Evolutionary conservation across 2,888 invertebrate species (phyloP).

Genomic region (Corbicula japonica): DNA sequence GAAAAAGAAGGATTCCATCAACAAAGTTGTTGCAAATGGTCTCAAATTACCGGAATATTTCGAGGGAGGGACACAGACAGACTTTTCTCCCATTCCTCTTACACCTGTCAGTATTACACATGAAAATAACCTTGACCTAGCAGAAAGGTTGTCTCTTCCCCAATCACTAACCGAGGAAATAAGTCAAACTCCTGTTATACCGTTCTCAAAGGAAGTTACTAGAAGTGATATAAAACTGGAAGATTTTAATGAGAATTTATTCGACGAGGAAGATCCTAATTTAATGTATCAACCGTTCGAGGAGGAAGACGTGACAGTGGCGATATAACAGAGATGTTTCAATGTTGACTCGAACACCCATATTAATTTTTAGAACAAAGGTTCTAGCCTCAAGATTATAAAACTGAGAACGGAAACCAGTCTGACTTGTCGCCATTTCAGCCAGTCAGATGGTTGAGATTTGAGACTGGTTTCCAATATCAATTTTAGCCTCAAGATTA

Average conservation of each 20-base stretch:
- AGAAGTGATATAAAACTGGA: constrained; percentile 63
- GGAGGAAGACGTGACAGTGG: constrained; percentile 32
- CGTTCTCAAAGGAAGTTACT: constrained; percentile 53
- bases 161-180: constrained; percentile 27
- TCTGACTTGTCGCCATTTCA: too few species aligned
- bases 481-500: too few species aligned
- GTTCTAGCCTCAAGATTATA: too few species aligned
- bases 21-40: constrained; percentile 15
- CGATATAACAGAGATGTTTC: too few species aligned
- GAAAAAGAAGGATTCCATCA: constrained; percentile 30
- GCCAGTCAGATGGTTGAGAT: too few species aligned
- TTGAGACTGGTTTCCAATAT: too few species aligned
- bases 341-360: too few species aligned
- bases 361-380: too few species aligned
- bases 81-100: constrained; percentile 63
- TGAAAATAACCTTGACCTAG: constrained; percentile 26
- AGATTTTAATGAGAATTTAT: constrained; percentile 41
- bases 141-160: constrained; percentile 48
- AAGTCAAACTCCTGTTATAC: constrained; percentile 28
- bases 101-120: constrained; percentile 42
- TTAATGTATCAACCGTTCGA: neutral
- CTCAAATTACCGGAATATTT: constrained; percentile 35
- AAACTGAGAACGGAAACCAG: too few species aligned
- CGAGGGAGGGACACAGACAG: constrained; percentile 65
- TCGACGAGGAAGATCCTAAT: constrained; percentile 34